phyloP scores from a whole-genome alignment of 2,888 invertebrate genomes.

The Lymantria monacha region DNA sequence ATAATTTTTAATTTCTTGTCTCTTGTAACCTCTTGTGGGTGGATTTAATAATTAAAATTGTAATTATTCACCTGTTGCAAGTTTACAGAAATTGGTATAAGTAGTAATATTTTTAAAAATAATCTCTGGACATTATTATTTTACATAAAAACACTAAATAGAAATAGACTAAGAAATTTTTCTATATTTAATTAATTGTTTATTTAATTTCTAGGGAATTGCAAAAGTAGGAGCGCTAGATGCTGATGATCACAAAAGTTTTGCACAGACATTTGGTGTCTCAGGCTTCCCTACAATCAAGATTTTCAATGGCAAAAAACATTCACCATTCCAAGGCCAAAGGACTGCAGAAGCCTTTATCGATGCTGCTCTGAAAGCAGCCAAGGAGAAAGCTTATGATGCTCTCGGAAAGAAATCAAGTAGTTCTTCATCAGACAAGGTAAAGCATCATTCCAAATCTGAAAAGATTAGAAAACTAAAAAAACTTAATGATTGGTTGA shows the following conservation, averaged over 20 bases:
- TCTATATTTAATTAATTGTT: too few relatives aligned
- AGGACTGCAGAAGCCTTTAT: slow-evolving; percentile 93
- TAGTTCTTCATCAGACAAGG: slow-evolving; percentile 62
- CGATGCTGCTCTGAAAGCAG: slow-evolving; percentile 91
- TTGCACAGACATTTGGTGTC: slow-evolving; percentile 91
- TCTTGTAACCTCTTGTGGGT: too few relatives aligned
- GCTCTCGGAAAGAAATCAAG: slow-evolving; percentile 85
- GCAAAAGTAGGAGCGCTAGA: slow-evolving; percentile 97
- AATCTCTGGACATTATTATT: too few relatives aligned
- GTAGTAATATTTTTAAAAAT: too few relatives aligned
- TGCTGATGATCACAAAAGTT: slow-evolving; percentile 92
- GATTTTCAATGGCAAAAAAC: slow-evolving; percentile 94
- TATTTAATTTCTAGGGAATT: slow-evolving; percentile 85
- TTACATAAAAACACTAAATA: too few relatives aligned
- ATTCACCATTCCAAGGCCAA: slow-evolving; percentile 91
- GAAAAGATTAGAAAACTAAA: slow-evolving; percentile 58
- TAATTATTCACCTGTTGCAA: too few relatives aligned
- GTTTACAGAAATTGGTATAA: too few relatives aligned
- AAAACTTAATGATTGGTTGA: slow-evolving; percentile 15
- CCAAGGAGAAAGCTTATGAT: slow-evolving; percentile 87
- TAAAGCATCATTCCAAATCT: slow-evolving; percentile 43
- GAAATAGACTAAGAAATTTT: too few relatives aligned
- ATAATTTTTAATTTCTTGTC: too few relatives aligned
- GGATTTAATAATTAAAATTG: too few relatives aligned
- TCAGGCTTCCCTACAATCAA: slow-evolving; percentile 98